Conservation (phyloP, 2,113 vertebrate species). For the Cygnus atratus region DNA sequence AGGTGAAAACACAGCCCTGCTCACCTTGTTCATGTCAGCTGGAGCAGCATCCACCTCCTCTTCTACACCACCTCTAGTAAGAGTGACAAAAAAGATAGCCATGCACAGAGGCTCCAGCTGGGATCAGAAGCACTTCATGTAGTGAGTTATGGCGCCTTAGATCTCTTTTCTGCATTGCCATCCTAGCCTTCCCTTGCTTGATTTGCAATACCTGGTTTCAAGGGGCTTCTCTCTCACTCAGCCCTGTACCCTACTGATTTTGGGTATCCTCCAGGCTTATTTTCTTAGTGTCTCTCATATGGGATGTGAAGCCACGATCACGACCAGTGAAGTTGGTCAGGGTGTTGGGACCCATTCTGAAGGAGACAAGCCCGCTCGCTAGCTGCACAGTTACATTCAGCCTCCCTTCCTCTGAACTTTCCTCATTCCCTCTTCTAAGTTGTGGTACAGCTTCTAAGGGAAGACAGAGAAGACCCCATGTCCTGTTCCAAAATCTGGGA, state of each 20-base stretch:
- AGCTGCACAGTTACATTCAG: neutral
- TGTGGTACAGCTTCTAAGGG: neutral
- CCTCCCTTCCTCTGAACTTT: neutral
- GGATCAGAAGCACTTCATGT: neutral
- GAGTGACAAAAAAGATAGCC: neutral
- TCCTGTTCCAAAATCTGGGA: neutral
- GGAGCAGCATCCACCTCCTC: fast-evolving
- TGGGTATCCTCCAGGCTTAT: neutral
- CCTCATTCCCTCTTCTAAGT: neutral
- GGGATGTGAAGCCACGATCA: neutral
- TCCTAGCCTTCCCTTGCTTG: neutral
- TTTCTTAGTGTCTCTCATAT: neutral
- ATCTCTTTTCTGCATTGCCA: neutral
- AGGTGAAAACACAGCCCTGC: neutral
- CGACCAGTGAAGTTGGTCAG: neutral
- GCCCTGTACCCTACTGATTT: neutral
- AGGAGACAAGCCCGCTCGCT: neutral
- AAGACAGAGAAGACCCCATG: neutral
- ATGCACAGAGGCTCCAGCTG: neutral
- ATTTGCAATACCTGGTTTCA: neutral
- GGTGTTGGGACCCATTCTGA: neutral
- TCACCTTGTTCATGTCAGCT: neutral
- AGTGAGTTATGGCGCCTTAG: neutral
- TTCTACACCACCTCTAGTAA: neutral
- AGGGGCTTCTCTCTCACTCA: neutral